phyloP scores from a whole-genome alignment of 2,113 vertebrate species.

The Proteles cristata region DNA sequence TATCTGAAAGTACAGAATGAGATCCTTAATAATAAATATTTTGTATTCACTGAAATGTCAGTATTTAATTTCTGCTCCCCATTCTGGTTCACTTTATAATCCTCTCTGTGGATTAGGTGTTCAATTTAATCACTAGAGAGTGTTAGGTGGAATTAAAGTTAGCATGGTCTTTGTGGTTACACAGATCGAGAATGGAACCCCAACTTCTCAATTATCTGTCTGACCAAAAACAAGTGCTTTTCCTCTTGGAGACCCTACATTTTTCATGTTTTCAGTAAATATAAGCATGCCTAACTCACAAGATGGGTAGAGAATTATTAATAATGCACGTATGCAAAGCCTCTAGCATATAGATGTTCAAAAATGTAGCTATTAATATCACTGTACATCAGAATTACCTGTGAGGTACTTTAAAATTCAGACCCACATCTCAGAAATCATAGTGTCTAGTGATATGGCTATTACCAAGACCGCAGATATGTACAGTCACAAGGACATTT shows the following conservation, averaged over 20 bases:
- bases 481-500: neutral
- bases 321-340: neutral
- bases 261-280: neutral
- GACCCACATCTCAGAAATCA: neutral
- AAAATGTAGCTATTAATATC: neutral
- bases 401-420: neutral
- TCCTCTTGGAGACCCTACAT: neutral
- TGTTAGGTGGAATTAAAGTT: slow-evolving; percentile 15
- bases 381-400: neutral
- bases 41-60: slow-evolving; percentile 59
- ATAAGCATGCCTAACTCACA: neutral
- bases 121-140: slow-evolving; percentile 7
- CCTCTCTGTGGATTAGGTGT: neutral
- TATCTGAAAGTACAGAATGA: slow-evolving; percentile 40
- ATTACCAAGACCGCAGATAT: neutral
- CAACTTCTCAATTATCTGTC: neutral
- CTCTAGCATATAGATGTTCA: neutral
- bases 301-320: neutral
- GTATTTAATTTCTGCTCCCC: slow-evolving; percentile 64
- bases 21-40: slow-evolving; percentile 73
- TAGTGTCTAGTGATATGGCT: neutral
- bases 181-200: neutral
- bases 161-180: neutral
- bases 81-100: slow-evolving; percentile 63
- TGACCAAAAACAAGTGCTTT: neutral